A percentile compares a stretch with the other conserved stretches of the same genome.
These are phyloP conservation scores for Ptychochromis oligacanthus DNA, from an alignment of 2,113 vertebrate species.

Conservation along the genomic window DNA sequence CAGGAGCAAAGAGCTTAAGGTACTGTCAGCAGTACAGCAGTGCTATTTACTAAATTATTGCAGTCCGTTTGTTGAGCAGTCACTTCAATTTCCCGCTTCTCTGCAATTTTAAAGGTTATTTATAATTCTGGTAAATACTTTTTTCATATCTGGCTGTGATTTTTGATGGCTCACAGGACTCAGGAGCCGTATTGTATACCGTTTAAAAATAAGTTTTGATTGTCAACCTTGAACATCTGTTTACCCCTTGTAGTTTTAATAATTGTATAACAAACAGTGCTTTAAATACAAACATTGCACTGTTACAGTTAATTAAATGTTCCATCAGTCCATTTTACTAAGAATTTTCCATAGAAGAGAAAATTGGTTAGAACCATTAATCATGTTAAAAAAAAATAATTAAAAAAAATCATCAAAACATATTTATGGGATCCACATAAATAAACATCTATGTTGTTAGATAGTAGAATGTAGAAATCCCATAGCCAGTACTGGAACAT, in stretches of 20 bases:
- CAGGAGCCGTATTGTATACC: not conserved
- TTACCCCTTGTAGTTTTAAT: conserved; percentile 23
- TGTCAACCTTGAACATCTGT: conserved; percentile 72
- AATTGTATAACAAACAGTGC: not conserved
- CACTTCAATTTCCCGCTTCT: conserved; percentile 17
- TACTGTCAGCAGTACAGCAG: conserved; percentile 14
- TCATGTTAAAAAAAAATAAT: conserved; percentile 25
- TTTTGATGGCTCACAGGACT: conserved; percentile 31
- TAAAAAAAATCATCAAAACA: conserved; percentile 29
- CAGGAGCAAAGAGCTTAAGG: conserved; percentile 47
- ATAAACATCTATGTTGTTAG: conserved; percentile 37
- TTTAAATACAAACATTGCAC: conserved; percentile 29
- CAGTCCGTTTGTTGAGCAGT: conserved; percentile 28
- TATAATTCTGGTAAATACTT: conserved; percentile 48
- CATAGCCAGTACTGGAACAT: not conserved
- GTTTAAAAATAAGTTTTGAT: conserved; percentile 70
- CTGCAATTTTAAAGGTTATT: conserved; percentile 31
- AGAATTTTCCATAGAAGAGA: not conserved
- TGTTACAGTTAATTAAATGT: conserved; percentile 18
- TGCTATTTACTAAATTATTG: conserved; percentile 25
- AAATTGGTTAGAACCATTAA: conserved; percentile 4
- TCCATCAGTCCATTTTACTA: not conserved
- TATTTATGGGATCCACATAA: conserved; percentile 33
- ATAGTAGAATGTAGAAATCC: conserved; percentile 10
- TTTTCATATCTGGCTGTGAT: conserved; percentile 13